Evolutionary conservation across 2,113 vertebrate genomes (phyloP).

Genomic region (Circaetus cinerascens): DNA sequence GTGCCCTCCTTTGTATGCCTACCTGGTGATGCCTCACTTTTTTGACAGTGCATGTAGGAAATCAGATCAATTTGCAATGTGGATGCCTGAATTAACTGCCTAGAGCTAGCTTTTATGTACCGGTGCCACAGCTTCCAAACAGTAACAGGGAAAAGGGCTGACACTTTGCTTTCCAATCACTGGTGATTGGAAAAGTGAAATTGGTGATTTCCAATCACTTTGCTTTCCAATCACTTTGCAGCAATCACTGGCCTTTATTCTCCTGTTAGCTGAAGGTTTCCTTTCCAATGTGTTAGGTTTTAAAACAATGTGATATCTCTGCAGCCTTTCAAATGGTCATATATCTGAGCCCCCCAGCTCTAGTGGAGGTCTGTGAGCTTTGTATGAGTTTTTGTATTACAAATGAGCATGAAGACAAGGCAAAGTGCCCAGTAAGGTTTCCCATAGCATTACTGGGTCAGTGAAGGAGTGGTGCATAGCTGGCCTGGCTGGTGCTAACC

Average conservation of each 20-base stretch:
- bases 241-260: background rate
- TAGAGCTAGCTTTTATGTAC: background rate
- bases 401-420: background rate
- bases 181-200: no score
- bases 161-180: background rate
- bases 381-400: background rate
- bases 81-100: background rate
- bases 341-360: background rate
- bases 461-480: background rate
- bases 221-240: background rate
- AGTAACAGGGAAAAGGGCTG: background rate
- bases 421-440: background rate
- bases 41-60: background rate
- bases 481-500: background rate
- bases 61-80: background rate
- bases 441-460: background rate
- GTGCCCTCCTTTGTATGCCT: background rate
- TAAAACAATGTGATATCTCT: background rate
- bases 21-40: background rate
- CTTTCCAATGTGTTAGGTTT: background rate
- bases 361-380: background rate
- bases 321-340: background rate
- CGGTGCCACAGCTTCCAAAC: background rate
- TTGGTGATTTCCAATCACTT: background rate
- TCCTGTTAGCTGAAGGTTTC: background rate